A percentile compares a stretch with the other conserved stretches of the same genome.
Conservation (phyloP, 1,140 invertebrate genomes). For the Trichonephila clavipes region DNA sequence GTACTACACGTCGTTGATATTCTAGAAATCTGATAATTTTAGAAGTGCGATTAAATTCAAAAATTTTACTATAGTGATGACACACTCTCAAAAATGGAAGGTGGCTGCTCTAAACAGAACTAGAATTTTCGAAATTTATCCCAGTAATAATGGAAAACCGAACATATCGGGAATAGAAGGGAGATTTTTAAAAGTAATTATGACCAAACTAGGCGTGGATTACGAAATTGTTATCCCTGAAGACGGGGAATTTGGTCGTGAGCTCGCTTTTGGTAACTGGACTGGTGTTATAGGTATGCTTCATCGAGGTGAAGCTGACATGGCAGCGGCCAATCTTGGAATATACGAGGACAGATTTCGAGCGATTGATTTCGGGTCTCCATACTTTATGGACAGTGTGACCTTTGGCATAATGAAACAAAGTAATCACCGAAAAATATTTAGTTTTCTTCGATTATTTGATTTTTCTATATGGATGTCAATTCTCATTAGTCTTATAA, state of each 20-base stretch:
- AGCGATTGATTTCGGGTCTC: not conserved
- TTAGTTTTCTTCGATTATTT: not conserved
- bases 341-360: not conserved
- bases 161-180: not conserved
- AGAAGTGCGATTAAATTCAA: too few relatives aligned
- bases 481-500: not conserved
- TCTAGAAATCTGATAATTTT: too few relatives aligned
- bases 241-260: not conserved
- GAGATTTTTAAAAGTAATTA: not conserved
- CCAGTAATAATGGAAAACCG: not conserved
- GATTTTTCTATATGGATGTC: not conserved
- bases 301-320: not conserved
- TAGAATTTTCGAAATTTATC: too few relatives aligned
- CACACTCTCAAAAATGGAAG: too few relatives aligned
- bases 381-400: not conserved
- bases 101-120: too few relatives aligned
- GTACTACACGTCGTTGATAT: too few relatives aligned
- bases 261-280: not conserved
- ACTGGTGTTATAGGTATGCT: not conserved
- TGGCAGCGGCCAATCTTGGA: not conserved
- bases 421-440: not conserved
- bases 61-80: too few relatives aligned
- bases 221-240: not conserved
- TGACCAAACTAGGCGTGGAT: not conserved
- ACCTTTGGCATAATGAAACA: not conserved